These are phyloP conservation scores for Callimorpha dominula DNA, from an alignment of 2,888 invertebrate genomes.

Conservation along the genomic window DNA sequence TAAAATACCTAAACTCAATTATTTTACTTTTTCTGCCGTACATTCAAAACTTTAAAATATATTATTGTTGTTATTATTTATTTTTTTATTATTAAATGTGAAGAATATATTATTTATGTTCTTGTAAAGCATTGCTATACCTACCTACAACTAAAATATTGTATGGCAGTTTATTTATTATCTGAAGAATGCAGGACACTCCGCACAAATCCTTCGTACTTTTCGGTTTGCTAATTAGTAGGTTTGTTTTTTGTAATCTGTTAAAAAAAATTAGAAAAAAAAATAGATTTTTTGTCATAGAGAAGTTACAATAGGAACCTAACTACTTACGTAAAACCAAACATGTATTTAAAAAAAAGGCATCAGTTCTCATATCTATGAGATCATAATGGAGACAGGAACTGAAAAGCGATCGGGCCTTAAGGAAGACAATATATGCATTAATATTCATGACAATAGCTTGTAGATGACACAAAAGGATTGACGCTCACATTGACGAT, in stretches of 20 bases:
- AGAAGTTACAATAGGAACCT: neutral
- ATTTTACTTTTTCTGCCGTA: neutral
- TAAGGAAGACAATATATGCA: conserved; percentile 11
- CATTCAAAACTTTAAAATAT: neutral
- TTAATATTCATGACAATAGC: conserved; percentile 33
- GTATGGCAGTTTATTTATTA: neutral
- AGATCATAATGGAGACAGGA: neutral
- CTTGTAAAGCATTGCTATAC: neutral
- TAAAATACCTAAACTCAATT: conserved; percentile 34
- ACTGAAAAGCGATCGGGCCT: conserved; percentile 5
- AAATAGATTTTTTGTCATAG: neutral
- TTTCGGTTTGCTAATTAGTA: too few relatives aligned
- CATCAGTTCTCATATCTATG: neutral
- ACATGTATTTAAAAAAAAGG: neutral
- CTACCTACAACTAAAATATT: neutral
- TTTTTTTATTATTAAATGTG: neutral
- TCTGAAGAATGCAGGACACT: too few relatives aligned
- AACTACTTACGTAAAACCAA: neutral
- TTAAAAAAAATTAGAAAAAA: too few relatives aligned
- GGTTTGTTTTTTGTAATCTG: too few relatives aligned
- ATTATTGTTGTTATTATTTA: neutral
- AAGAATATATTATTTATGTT: too few relatives aligned
- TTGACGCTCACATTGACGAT: conserved; percentile 27
- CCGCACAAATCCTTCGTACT: too few relatives aligned
- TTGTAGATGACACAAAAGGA: conserved; percentile 17